Base-by-base conservation (phyloP, 2,113 vertebrate species). In the Pholis gunnellus region DNA sequence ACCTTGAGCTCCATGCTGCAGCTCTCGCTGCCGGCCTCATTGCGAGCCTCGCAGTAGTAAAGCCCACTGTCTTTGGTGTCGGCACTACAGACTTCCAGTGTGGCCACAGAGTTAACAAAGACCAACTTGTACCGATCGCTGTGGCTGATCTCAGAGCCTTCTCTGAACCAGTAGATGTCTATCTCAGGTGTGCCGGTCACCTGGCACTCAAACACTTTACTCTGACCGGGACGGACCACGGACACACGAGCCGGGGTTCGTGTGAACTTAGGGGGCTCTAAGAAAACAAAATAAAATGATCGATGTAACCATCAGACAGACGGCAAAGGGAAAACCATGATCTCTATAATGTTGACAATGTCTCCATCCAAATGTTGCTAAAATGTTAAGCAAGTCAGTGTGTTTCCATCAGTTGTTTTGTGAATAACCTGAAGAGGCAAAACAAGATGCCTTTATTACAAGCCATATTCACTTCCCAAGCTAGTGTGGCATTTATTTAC, bases 21-120 rank as follows among this genome's bases (percentile, higher is more conserved):
- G 95, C 97, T 99, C 50, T 98, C 97, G 1, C 96, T 98, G 78
- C 98, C 98, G 0, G 98, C 98, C 6, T 99, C 97, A 78, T 99
- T 99, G n/a, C 94, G 96, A 80, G 97, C 98, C 93, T 99, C 97
- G 31, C 98, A 99, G 88, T 97, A 96, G 36, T 98, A 99, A 61
- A 95, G 95, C 2, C 98, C 98, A 42, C 96, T 96, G 17, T 99
- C 97, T 80, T 95, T 96, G 75, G 95, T 88, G 59, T 95, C 95
- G 71, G 96, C 92, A 48, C 89, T 84, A 61, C 91, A 92, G 42
- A 99, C 91, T 85, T 97, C 97, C 88, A 99, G 94, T 34, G 95
- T 96, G 83, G 97, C 97, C 89, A 98, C 84, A 31, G 96, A 97
- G 3, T 98, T 95, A 50, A 89, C 25, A 78, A 97, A 98, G 67